phyloP scores from a whole-genome alignment of 2,113 vertebrate species.

The Percopsis transmontana region DNA sequence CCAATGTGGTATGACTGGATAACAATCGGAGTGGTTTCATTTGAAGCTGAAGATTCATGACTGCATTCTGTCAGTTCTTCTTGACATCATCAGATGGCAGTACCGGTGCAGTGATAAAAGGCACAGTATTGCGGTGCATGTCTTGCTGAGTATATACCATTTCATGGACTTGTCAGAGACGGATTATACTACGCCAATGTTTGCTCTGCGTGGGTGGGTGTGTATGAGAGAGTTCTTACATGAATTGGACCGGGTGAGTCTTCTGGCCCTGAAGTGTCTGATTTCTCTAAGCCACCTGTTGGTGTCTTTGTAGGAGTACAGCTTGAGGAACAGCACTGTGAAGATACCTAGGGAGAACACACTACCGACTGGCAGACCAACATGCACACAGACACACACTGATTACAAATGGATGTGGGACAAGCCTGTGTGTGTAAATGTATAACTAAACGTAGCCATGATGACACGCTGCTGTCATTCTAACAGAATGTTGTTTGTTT shows the following conservation, averaged over 20 bases:
- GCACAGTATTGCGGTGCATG: background rate
- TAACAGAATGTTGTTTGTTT: too few relatives aligned
- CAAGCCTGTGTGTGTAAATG: too few relatives aligned
- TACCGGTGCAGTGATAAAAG: background rate
- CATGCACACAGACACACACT: conserved; percentile 27
- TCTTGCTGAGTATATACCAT: too few relatives aligned
- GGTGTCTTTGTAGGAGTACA: conserved; percentile 87
- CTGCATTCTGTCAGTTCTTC: background rate
- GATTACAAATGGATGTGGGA: too few relatives aligned
- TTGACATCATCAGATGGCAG: conserved; percentile 35
- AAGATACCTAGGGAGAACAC: conserved; percentile 78
- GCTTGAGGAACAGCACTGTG: conserved; percentile 87
- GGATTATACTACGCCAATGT: background rate
- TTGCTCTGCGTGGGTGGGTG: conserved; percentile 1
- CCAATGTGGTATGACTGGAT: too few relatives aligned
- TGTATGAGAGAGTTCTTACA: conserved; percentile 68
- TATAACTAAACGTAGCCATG: too few relatives aligned
- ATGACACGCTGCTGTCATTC: too few relatives aligned
- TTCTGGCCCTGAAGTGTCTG: conserved; percentile 71
- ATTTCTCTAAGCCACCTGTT: conserved; percentile 87
- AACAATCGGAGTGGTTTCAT: too few relatives aligned
- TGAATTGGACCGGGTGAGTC: conserved; percentile 75
- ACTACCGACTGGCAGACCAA: conserved; percentile 79
- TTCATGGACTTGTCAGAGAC: too few relatives aligned
- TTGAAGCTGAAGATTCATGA: too few relatives aligned